Percentiles rank a stretch among this genome's conserved stretches.
Conservation (phyloP, 2,888 invertebrate genomes). For the Hirtodrosophila cameraria region DNA sequence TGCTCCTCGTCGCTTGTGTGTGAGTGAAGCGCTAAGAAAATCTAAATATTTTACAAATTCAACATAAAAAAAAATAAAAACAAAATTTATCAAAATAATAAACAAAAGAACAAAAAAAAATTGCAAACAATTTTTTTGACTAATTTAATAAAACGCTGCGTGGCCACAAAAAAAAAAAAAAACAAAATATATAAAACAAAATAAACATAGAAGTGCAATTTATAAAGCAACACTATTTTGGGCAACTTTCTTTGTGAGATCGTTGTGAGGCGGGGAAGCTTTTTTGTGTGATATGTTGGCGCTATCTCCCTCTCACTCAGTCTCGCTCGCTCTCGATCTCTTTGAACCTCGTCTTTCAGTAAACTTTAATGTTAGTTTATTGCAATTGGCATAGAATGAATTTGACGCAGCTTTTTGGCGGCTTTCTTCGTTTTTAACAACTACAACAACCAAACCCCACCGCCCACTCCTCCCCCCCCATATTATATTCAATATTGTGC, state of each 20-base stretch:
- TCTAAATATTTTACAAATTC: slow-evolving; percentile 33
- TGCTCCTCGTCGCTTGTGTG: slow-evolving; percentile 81
- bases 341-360: neutral
- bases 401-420: slow-evolving; percentile 14
- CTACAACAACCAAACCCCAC: too few species aligned
- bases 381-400: slow-evolving; percentile 22
- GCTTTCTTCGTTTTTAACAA: slow-evolving; percentile 13
- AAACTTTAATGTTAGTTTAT: slow-evolving; percentile 18
- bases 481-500: neutral
- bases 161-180: slow-evolving; percentile 29
- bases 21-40: slow-evolving; percentile 65
- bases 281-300: too few species aligned
- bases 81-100: slow-evolving; percentile 25
- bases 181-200: neutral
- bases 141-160: slow-evolving; percentile 31
- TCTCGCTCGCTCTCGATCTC: neutral
- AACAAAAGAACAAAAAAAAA: slow-evolving; percentile 6
- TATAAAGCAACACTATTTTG: slow-evolving; percentile 5
- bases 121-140: neutral
- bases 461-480: neutral
- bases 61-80: slow-evolving; percentile 15
- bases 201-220: slow-evolving; percentile 23
- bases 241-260: slow-evolving; percentile 51
- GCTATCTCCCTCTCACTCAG: neutral
- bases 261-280: slow-evolving; percentile 22